Percentiles rank a stretch among this genome's conserved stretches.
Conservation (phyloP, 2,113 vertebrate genomes). For the Cynoglossus semilaevis region DNA sequence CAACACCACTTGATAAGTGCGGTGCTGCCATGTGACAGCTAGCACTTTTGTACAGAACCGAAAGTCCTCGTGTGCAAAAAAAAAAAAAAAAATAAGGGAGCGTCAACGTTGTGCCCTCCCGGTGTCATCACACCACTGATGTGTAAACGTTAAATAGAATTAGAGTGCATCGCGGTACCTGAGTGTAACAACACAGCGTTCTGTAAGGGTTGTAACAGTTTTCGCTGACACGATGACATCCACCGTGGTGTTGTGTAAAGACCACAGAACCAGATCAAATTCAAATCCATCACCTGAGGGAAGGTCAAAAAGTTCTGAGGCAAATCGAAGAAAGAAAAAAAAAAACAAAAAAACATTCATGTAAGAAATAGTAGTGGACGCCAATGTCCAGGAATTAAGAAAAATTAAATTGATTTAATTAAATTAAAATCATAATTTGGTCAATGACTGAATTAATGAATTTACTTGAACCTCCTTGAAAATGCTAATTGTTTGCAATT, state of each 20-base stretch:
- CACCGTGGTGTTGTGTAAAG: constrained; percentile 4
- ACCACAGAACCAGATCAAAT: constrained; percentile 3
- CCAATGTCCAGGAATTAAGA: too few relatives aligned
- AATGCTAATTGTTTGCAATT: too few relatives aligned
- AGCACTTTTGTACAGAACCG: constrained; percentile 47
- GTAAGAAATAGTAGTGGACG: too few relatives aligned
- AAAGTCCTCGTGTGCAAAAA: constrained; percentile 2
- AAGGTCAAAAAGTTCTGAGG: too few relatives aligned
- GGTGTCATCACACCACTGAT: constrained; percentile 1
- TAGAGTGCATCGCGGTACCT: background rate
- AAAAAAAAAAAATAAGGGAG: constrained; percentile 21
- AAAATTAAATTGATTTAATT: too few relatives aligned
- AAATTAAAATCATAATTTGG: too few relatives aligned
- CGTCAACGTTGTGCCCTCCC: constrained; percentile 5
- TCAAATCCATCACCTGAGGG: background rate
- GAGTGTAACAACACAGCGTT: background rate
- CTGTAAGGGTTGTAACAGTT: background rate
- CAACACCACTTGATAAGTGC: constrained; percentile 50
- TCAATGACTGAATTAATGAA: too few relatives aligned
- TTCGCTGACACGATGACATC: background rate
- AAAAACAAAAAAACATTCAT: too few relatives aligned
- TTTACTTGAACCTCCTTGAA: too few relatives aligned
- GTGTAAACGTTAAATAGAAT: background rate
- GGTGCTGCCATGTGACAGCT: constrained; percentile 39
- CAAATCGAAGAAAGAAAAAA: too few relatives aligned